phyloP scores from a whole-genome alignment of 2,797 vertebrate genomes.

The Anguilla obscura region DNA sequence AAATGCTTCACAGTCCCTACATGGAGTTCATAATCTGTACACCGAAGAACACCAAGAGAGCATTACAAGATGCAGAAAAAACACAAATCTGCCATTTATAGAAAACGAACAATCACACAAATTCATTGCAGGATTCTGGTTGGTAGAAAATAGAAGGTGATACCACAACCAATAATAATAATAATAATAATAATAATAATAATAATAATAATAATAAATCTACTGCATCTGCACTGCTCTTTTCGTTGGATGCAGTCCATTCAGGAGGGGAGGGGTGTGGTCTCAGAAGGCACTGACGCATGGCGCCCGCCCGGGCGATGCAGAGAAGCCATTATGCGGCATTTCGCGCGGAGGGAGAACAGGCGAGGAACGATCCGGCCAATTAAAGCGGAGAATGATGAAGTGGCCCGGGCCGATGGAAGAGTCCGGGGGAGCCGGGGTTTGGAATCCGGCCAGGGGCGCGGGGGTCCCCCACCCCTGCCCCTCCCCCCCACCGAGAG shows the following conservation, averaged over 20 bases:
- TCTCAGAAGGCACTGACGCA: not conserved
- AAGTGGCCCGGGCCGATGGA: not conserved
- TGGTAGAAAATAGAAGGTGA: not conserved
- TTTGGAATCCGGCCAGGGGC: not conserved
- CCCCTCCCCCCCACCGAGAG: not conserved
- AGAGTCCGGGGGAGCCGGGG: not conserved
- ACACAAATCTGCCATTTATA: not conserved
- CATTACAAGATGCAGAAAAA: not conserved
- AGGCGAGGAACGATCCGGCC: not conserved
- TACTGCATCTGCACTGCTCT: not conserved
- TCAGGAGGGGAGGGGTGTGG: not conserved
- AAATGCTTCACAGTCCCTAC: not conserved
- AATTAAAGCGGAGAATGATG: conserved; percentile 14
- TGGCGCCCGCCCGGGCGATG: not conserved
- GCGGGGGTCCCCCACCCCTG: not conserved
- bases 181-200: not conserved
- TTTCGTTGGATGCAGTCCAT: not conserved
- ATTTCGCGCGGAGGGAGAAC: not conserved
- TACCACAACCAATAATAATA: not conserved
- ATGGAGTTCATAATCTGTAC: not conserved
- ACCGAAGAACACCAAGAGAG: not conserved
- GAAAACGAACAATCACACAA: not conserved
- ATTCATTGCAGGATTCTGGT: not conserved
- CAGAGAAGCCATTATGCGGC: conserved; percentile 7
- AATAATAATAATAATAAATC: not conserved